Conservation (phyloP, 1,140 invertebrate genomes). For the Palaemon carinicauda region DNA sequence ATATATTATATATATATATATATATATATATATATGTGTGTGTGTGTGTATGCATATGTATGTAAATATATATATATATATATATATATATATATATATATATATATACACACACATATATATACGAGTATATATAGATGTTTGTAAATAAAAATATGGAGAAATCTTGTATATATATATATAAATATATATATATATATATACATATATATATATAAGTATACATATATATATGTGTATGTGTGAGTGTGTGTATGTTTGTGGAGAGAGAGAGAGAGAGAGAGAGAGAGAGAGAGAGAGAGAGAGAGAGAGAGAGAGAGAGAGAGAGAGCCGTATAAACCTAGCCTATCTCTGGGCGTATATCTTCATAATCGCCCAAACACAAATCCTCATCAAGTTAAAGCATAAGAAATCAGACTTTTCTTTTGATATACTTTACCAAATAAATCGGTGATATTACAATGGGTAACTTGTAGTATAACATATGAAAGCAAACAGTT, state of each 20-base stretch:
- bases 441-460: too few relatives aligned
- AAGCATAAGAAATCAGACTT: too few relatives aligned
- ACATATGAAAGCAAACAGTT: too few relatives aligned
- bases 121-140: neutral
- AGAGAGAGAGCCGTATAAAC: too few relatives aligned
- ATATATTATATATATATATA: neutral
- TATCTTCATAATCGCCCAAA: neutral
- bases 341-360: neutral
- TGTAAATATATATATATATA: neutral
- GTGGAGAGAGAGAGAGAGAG: too few relatives aligned
- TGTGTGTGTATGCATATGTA: neutral
- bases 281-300: too few relatives aligned
- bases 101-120: neutral
- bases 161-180: neutral
- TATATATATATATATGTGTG: neutral
- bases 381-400: neutral
- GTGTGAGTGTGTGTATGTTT: neutral
- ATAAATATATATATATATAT: neutral
- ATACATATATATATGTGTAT: neutral
- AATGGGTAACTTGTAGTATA: too few relatives aligned
- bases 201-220: neutral
- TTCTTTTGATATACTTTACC: too few relatives aligned
- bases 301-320: too few relatives aligned
- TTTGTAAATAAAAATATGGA: neutral
- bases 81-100: neutral